A percentile compares a stretch with the other conserved stretches of the same genome.
Conservation (phyloP, 2,888 invertebrate genomes). For the Drosophila tanythrix region DNA sequence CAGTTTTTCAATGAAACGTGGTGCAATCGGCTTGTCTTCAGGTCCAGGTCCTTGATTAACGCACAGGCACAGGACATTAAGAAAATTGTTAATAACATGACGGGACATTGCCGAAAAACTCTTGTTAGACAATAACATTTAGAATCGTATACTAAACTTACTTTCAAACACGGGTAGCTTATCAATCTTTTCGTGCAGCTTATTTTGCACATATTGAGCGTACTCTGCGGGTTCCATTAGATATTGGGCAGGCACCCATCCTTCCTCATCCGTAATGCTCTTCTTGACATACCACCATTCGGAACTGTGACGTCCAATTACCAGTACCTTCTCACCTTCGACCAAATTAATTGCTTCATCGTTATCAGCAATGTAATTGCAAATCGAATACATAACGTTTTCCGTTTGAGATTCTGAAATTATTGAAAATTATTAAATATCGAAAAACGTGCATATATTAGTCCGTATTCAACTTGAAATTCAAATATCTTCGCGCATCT, state of each 20-base stretch:
- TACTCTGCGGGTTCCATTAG: conserved; percentile 93
- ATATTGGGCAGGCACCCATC: conserved; percentile 96
- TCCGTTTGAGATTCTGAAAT: conserved; percentile 86
- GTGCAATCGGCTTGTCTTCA: conserved; percentile 92
- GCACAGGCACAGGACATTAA: conserved; percentile 66
- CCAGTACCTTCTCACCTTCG: conserved; percentile 95
- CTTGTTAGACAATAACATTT: conserved; percentile 42
- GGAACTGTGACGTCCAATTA: conserved; percentile 92
- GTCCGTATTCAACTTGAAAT: background rate
- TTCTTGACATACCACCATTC: conserved; percentile 98
- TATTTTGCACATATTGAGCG: conserved; percentile 93
- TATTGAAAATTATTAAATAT: background rate
- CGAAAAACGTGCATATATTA: background rate
- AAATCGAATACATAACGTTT: conserved; percentile 92
- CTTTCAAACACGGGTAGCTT: conserved; percentile 96
- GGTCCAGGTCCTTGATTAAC: conserved; percentile 89
- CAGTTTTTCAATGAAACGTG: conserved; percentile 93
- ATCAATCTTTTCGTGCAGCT: conserved; percentile 95
- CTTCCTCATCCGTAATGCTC: conserved; percentile 94
- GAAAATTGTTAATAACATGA: conserved; percentile 53
- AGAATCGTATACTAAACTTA: conserved; percentile 86
- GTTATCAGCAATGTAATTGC: conserved; percentile 93
- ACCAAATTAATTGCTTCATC: conserved; percentile 95
- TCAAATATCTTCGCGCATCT: background rate
- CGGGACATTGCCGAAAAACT: conserved; percentile 37